Base-by-base conservation (phyloP, 2,797 vertebrate genomes). In the Acanthis flammea region DNA sequence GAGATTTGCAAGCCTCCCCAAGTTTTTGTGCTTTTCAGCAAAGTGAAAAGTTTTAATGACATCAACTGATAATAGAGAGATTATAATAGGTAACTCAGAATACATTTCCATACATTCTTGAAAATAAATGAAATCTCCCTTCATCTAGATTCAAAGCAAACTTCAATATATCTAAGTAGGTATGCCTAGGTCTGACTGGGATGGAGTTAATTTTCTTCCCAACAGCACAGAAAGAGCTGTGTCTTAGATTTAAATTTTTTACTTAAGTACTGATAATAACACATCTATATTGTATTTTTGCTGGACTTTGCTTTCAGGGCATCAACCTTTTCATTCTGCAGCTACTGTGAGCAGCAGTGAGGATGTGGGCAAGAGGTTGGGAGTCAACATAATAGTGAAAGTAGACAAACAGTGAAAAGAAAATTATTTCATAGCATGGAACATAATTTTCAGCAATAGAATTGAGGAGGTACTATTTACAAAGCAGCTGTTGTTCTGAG, bases 311-410 rank as follows among this genome's bases (percentile, higher is more conserved):
- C 5, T 42, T 51, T 22, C 48, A 48, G 4, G 33, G 15, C 31
- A 33, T 61, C 23, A 66, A 47, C 15, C 9, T 73, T 74, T 61
- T 61, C 18, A 15, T 50, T 65, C 37, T 75, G 9, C 10, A 7
- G 14, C 16, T 74, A 54, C 6, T n/a, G 51, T 6, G 7, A 75
- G 35, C 28, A 71, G 6, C 16, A 65, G 16, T 19, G 41, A 79
- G 4, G 22, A 3, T 18, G 8, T 35, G 9, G 17, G 17, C 14
- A 75, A 70, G 25, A 55, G 30, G 7, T 0, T 51, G 27, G 21
- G 30, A 42, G 7, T 27, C 17, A 51, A n/a, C 16, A 25, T 1
- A 54, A 31, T 35, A 6, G 12, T 6, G 5, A 41, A 83, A 75
- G 17, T 18, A 66, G 14, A 41, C 14, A 19, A 13, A 41, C 30